Evolutionary conservation across 2,797 vertebrate species (phyloP), one percentile per base, ranked within the genome.

Genomic region (Kryptopterus vitreolus): DNA sequence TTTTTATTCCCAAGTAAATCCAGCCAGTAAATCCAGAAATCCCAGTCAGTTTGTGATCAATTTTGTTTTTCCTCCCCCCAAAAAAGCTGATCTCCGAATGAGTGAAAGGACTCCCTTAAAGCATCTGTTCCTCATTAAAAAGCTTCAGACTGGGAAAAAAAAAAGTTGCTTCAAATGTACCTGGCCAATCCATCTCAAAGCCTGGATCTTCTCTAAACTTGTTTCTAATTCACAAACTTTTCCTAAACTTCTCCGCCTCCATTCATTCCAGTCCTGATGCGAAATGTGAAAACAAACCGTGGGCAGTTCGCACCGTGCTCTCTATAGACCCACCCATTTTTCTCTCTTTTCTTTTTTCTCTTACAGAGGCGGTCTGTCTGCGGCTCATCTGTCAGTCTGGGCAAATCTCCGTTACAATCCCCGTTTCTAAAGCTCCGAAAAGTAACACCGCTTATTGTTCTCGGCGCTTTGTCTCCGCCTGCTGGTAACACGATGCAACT

Each of bases 241-340:
- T 13, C 18, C 43, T 12, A 29, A 13, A 29, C 87, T 87, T 83
- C n/a, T n/a, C 88, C 82, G 85, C 91, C 92, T 93, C 92, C 93
- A 93, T 93, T 94, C 91, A 93, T 93, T 93, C 92, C 88, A 90
- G 89, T 90, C 81, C 88, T 86, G 89, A 91, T 91, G 90, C 88
- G 83, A 73, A 75, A 85, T 77, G 77, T 90, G 78, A 78, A 83
- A 83, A 88, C 85, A 80, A 86, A 86, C 50, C 87, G 88, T 78
- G 76, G 48, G 18, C 26, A 66, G 58, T 68, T 38, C 26, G 4
- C 61, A 11, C 31, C 6, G 22, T 7, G n/a, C 9, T 26, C 18
- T 74, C 35, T 24, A 53, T 10, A 35, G 29, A 22, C 88, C 91
- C 91, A 62, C 92, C 92, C 82, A 81, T 13, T 70, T 69, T 10